These are phyloP conservation scores for Chlorodrepanis virens DNA, from an alignment of 2,113 vertebrate genomes.

Conservation along the genomic window DNA sequence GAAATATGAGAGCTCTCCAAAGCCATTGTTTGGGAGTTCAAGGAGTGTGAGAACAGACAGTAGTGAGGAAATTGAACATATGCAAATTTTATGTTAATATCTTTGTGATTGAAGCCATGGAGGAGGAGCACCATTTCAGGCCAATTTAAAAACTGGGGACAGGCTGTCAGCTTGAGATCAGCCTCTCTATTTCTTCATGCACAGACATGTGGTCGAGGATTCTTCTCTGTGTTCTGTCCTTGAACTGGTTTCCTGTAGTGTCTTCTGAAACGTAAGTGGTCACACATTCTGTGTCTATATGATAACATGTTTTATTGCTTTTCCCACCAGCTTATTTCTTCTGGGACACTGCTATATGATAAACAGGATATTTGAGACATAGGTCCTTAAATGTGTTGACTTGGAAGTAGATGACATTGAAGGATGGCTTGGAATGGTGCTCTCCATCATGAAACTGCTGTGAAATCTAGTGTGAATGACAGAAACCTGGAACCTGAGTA, in stretches of 20 bases:
- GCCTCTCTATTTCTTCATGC: background rate
- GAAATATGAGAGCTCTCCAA: conserved; percentile 34
- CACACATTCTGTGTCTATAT: background rate
- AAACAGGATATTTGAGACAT: background rate
- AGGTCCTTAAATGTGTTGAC: background rate
- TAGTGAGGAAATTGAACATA: background rate
- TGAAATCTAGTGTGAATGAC: background rate
- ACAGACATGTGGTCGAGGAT: conserved; percentile 39
- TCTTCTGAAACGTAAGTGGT: conserved; percentile 53
- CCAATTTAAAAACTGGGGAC: conserved; percentile 12
- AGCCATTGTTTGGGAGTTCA: background rate
- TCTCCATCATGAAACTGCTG: background rate
- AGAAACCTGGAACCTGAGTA: background rate
- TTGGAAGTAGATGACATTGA: background rate
- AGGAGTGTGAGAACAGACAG: background rate
- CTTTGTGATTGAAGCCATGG: background rate
- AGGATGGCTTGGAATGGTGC: background rate
- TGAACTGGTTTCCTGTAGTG: background rate
- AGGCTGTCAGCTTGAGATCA: background rate
- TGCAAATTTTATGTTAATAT: conserved; percentile 53
- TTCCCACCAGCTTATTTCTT: background rate
- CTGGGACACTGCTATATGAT: background rate
- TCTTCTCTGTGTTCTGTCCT: conserved; percentile 7
- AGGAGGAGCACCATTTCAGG: conserved; percentile 23
- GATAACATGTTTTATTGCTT: background rate